Base-by-base conservation (phyloP, 2,888 invertebrate genomes). In the Baccha elongata region DNA sequence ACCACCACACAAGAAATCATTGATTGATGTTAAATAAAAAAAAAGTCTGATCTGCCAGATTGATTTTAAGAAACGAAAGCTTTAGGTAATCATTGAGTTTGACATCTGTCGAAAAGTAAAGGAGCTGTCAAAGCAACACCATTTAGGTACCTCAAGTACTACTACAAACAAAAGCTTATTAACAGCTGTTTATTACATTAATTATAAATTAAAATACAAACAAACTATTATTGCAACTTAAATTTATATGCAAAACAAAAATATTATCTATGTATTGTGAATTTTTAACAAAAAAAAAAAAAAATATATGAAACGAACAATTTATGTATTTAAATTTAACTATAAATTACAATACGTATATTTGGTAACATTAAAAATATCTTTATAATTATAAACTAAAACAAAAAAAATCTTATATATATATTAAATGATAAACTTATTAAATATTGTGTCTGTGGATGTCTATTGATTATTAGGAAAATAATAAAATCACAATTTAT, bases 371-470 rank as follows among this genome's bases (percentile, higher is more conserved):
- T 79, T 74, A 74, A 83, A 52, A 74, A 52, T 84, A 79, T 74
- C 84, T 79, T 84, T 84, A 83, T 68, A 73, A 73, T 83, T 73
- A 78, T 81, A 40, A 73, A 67, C 62, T 65, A 67, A 64, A 71
- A 71, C 46, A 65, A 46, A 65, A 58, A 64, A 64, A 62, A 40
- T 44, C 26, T 48, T 48, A 35, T 44, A 60, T 48, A 68, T 40
- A 48, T 19, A 62, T 46, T 71, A 81, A 65, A 81, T 62, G 15
- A 75, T 72, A 52, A 72, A 83, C 72, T 83, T 73, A 78, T 78
- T 83, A 73, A 83, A 78, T 78, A 83, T 83, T 83, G 68, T 83
- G 83, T 83, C 78, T 69, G 78, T 83, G 83, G 83, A 83, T 83
- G 83, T 83, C 83, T 83, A 83, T 83, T 78, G 78, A 78, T 83